Base-by-base conservation (phyloP, 2,113 vertebrate genomes). In the Xiphorhynchus elegans region DNA sequence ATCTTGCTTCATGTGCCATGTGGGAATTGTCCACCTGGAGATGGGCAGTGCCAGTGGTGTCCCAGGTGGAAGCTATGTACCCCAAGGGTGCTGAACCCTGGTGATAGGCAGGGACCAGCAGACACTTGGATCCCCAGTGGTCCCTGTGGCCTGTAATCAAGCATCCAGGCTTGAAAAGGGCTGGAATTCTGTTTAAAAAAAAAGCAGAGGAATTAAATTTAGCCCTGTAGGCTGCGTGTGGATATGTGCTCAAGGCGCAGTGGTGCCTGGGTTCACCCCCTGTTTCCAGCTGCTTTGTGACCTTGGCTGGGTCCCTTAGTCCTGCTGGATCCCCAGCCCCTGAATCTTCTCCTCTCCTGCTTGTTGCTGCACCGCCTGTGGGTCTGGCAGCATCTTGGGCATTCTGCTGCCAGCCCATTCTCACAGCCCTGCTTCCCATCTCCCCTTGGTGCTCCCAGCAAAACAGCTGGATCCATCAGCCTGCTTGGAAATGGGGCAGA, bases 101-200 rank as follows among this genome's bases (percentile, higher is more conserved):
- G 11, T 21, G 39, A 55, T 10, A 60, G 53, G n/a, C 64, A 62
- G 33, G 39, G 35, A 56, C 18, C 4, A 3, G 31, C 1, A 1
- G 35, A 24, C 1, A 0, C 33, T 62, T 46, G 49, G 13, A 31
- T 58, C 42, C 35, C 26, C 0, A 0, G 16, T 58, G 24, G 21
- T 84, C 50, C 50, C 33, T 59, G 49, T 78, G 69, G 70, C 40
- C 82, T 77, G 46, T 73, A 55, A 80, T 21, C 0, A 10, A 86
- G 67, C 50, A 89, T 67, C 21, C 68, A 69, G 59, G 35, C 35
- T 50, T 50, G 24, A 50, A 50, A 76, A 68, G 44, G 81, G 49
- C n/a, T 92, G 68, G 40, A 70, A 77, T 49, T 39, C 58, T 92
- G 58, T 73, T 93, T 52, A n/a, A 31, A 35, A 78, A 66, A 66